Conservation (phyloP, 1,140 invertebrate genomes). For the Zophobas atratus region DNA sequence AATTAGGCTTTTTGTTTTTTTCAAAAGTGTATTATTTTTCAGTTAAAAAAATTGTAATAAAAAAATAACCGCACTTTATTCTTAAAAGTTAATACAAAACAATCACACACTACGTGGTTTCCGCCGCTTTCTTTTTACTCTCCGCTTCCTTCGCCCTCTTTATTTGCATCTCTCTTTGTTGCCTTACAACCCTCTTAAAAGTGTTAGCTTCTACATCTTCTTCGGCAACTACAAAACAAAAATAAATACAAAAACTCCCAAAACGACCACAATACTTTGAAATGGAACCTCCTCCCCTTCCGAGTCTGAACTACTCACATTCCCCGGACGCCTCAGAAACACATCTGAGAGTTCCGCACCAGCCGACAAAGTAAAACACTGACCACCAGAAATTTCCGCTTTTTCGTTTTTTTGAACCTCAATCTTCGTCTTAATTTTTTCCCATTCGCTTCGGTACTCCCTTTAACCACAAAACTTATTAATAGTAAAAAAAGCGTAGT, state of each 20-base stretch:
- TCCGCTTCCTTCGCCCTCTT: constrained; percentile 65
- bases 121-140: constrained; percentile 50
- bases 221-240: constrained; percentile 6
- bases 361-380: constrained; percentile 60
- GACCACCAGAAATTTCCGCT: constrained; percentile 54
- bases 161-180: constrained; percentile 65
- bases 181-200: constrained; percentile 62
- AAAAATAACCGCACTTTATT: too few relatives aligned
- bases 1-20: too few relatives aligned
- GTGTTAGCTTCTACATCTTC: constrained; percentile 60
- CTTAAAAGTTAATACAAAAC: too few relatives aligned
- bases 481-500: background rate
- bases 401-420: constrained; percentile 69
- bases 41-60: too few relatives aligned
- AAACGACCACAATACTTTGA: constrained; percentile 47
- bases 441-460: constrained; percentile 82
- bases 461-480: constrained; percentile 67
- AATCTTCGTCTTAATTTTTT: constrained; percentile 74
- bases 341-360: constrained; percentile 78
- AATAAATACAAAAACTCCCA: background rate
- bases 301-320: constrained; percentile 83
- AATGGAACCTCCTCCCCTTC: constrained; percentile 71
- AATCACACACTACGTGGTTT: too few relatives aligned
- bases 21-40: too few relatives aligned
- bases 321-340: constrained; percentile 78